Conservation (phyloP, 2,797 vertebrate genomes). For the Alfaro cultratus region DNA sequence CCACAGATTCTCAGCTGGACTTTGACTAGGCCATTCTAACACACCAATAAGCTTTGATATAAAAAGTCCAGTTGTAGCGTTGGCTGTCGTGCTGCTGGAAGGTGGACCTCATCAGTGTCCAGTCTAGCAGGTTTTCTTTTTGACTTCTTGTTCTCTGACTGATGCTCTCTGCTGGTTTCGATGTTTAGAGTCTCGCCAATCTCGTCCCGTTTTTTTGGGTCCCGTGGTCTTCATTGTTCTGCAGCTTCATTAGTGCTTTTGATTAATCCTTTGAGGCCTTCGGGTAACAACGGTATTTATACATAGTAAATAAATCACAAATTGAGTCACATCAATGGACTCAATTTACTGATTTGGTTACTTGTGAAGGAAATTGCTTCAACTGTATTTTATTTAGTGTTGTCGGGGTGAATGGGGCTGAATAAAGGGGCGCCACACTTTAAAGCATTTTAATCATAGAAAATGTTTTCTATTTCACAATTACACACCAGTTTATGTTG, state of each 20-base stretch:
- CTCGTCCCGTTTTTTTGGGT: neutral
- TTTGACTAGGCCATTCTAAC: neutral
- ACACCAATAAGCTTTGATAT: neutral
- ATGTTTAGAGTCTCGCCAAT: neutral
- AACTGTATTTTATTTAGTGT: neutral
- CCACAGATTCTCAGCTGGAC: neutral
- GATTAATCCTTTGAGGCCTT: neutral
- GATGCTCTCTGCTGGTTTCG: neutral
- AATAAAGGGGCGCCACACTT: neutral
- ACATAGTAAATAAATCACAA: neutral
- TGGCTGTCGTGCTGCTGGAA: neutral
- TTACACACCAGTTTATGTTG: no score
- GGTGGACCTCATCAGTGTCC: neutral
- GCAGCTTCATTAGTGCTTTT: neutral
- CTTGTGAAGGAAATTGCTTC: neutral
- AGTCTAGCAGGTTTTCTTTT: no score
- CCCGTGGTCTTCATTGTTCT: neutral
- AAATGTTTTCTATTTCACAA: neutral
- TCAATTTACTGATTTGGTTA: neutral
- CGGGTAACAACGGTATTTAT: neutral
- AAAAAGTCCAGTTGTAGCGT: neutral
- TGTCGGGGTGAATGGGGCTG: neutral
- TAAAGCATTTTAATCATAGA: neutral
- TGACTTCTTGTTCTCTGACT: no score
- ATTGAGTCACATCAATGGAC: no score